These are phyloP conservation scores for Aythya baeri DNA, from an alignment of 2,113 vertebrate genomes.

Conservation along the genomic window DNA sequence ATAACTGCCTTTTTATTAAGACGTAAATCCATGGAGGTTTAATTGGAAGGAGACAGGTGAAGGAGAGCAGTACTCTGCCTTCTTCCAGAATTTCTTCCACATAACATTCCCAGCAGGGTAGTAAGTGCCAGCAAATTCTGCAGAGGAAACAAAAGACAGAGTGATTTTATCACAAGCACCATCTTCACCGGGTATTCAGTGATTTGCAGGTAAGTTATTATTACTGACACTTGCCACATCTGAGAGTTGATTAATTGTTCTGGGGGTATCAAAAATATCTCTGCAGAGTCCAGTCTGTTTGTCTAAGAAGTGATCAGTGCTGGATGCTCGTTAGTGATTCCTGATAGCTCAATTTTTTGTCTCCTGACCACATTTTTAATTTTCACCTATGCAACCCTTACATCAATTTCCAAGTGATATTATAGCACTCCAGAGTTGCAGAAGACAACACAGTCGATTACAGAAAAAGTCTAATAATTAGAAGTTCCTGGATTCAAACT, in stretches of 20 bases:
- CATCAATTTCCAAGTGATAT: slow-evolving; percentile 34
- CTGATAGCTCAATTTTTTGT: neutral
- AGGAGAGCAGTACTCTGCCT: neutral
- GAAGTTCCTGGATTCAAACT: slow-evolving; percentile 50
- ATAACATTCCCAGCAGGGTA: neutral
- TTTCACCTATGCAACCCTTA: neutral
- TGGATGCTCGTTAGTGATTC: slow-evolving; percentile 13
- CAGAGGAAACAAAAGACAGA: neutral
- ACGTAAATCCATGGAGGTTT: slow-evolving; percentile 37
- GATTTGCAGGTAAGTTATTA: neutral
- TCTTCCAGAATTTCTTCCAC: slow-evolving; percentile 7
- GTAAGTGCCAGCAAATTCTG: neutral
- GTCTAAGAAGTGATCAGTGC: neutral
- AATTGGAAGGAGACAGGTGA: slow-evolving; percentile 46
- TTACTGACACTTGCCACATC: neutral
- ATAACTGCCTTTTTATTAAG: slow-evolving; percentile 46
- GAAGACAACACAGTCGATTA: neutral
- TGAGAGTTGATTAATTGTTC: slow-evolving; percentile 11
- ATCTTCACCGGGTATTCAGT: neutral
- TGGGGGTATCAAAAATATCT: neutral
- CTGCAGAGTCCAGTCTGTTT: neutral
- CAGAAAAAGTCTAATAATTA: slow-evolving; percentile 19
- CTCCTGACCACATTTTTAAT: slow-evolving; percentile 15
- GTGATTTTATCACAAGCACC: neutral
- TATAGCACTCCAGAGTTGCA: neutral